Evolutionary conservation across 2,113 vertebrate genomes (phyloP).

Genomic region (Terrapene triunguis): DNA sequence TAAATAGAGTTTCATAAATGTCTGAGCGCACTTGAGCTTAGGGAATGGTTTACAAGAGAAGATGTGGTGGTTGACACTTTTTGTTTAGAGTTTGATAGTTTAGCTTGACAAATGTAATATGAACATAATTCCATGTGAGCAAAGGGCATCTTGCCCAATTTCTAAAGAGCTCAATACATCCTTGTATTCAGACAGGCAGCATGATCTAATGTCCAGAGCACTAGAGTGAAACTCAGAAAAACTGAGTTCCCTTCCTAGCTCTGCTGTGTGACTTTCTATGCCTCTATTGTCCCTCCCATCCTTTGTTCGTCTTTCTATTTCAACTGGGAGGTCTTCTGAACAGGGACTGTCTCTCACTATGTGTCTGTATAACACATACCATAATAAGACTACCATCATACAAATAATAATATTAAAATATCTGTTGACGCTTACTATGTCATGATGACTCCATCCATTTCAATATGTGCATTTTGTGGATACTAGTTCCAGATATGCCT

Average conservation of each 20-base stretch:
- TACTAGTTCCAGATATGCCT: neutral
- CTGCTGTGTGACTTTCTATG: neutral
- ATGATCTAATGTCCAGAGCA: neutral
- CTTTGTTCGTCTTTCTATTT: neutral
- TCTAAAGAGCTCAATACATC: neutral
- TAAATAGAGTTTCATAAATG: neutral
- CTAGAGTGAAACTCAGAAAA: neutral
- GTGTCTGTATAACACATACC: neutral
- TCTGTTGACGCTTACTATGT: neutral
- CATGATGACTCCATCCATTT: neutral
- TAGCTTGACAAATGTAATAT: too few species aligned
- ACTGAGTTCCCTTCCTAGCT: neutral
- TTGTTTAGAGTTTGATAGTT: neutral
- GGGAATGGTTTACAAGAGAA: neutral
- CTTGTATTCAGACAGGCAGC: neutral
- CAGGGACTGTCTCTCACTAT: neutral
- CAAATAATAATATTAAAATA: neutral
- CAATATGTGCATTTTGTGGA: neutral
- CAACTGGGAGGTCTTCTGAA: neutral
- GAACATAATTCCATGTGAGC: neutral
- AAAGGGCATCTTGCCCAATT: neutral
- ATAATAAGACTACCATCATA: neutral
- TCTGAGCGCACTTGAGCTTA: neutral
- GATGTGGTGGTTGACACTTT: neutral
- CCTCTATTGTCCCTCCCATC: neutral